Conservation (phyloP, 2,888 invertebrate genomes). For the Rotaria socialis region DNA sequence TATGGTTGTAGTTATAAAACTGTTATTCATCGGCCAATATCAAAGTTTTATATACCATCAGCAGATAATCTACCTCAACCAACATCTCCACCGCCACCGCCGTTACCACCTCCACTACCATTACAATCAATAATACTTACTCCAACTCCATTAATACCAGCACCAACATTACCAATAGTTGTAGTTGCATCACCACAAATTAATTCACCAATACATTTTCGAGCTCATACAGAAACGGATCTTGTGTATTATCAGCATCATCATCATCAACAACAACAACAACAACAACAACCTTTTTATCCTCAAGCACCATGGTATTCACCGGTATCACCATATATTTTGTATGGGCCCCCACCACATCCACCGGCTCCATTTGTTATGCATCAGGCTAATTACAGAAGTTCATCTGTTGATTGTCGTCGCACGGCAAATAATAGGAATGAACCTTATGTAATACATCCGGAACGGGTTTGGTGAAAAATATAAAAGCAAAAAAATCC, state of each 20-base stretch:
- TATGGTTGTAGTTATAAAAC: slow-evolving; percentile 2
- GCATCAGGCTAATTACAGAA: not conserved
- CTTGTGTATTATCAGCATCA: not conserved
- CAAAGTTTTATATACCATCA: not conserved
- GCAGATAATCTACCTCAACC: not conserved
- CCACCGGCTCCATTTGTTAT: not conserved
- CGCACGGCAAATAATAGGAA: not conserved
- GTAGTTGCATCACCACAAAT: not conserved
- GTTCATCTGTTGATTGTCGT: slow-evolving; percentile 26
- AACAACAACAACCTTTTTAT: not conserved
- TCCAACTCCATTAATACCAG: not conserved
- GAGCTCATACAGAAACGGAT: slow-evolving; percentile 24
- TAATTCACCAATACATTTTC: not conserved
- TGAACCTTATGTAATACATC: not conserved
- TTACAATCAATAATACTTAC: not conserved
- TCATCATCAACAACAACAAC: not conserved
- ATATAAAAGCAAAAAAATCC: not conserved
- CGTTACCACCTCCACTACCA: not conserved
- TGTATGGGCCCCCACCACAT: not conserved
- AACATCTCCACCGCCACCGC: not conserved
- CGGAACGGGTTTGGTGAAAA: slow-evolving; percentile 21
- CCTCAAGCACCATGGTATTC: not conserved
- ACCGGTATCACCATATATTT: not conserved
- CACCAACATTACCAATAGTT: not conserved
- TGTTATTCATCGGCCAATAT: slow-evolving; percentile 6